These are phyloP conservation scores for Characodon lateralis DNA, from an alignment of 2,797 vertebrate species.

Conservation along the genomic window DNA sequence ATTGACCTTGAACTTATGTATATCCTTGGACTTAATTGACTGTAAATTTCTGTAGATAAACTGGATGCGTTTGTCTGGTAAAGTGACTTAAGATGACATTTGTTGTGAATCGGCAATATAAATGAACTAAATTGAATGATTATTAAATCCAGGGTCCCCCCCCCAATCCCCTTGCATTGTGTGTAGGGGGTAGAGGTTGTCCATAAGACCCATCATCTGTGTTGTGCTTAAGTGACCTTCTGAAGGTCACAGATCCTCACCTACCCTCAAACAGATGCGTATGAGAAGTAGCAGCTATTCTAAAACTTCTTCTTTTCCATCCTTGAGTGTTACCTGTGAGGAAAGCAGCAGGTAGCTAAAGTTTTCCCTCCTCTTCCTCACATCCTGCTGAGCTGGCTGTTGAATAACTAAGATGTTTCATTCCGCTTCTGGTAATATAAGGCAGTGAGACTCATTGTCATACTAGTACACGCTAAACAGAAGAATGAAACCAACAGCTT, in stretches of 20 bases:
- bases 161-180: neutral
- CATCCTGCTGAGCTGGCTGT: neutral
- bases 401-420: neutral
- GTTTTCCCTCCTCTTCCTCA: neutral
- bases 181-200: neutral
- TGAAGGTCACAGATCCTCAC: neutral
- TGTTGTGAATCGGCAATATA: neutral
- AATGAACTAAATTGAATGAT: too few relatives aligned
- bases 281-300: neutral
- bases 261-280: neutral
- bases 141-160: too few relatives aligned
- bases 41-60: too few relatives aligned
- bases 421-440: neutral
- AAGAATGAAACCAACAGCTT: constrained; percentile 20
- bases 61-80: too few relatives aligned
- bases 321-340: neutral
- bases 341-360: neutral
- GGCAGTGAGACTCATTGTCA: constrained; percentile 24
- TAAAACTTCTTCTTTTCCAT: neutral
- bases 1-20: too few relatives aligned
- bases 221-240: neutral
- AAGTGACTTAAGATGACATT: too few relatives aligned
- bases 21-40: too few relatives aligned
- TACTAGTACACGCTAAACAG: neutral
- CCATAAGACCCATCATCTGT: neutral